phyloP scores from a whole-genome alignment of 2,888 invertebrate species.

The Odontothrips loti region DNA sequence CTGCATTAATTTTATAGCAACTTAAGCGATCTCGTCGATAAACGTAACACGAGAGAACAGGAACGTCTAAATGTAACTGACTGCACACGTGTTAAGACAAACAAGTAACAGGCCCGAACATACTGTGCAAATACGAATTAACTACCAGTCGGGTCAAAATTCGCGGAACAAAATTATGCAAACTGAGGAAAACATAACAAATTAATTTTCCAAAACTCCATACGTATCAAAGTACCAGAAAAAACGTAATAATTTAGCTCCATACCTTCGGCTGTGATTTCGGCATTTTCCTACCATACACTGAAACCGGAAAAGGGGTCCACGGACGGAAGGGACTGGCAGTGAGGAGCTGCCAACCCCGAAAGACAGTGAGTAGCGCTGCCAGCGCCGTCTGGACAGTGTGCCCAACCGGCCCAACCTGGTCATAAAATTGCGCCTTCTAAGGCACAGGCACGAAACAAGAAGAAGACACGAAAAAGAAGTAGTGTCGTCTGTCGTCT shows the following conservation, averaged over 20 bases:
- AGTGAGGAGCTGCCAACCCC: neutral
- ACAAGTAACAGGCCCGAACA: neutral
- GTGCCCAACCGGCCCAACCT: neutral
- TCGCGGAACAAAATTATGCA: too few relatives aligned
- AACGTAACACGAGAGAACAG: neutral
- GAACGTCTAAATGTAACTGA: neutral
- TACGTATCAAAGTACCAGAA: too few relatives aligned
- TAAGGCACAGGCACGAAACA: neutral
- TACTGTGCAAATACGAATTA: too few relatives aligned
- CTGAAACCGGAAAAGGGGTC: conserved; percentile 20
- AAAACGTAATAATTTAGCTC: neutral
- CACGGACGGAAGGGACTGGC: neutral
- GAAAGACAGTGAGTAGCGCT: neutral
- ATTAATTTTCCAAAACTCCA: too few relatives aligned
- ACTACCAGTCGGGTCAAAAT: too few relatives aligned
- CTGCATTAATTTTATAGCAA: too few relatives aligned
- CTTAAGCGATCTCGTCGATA: too few relatives aligned
- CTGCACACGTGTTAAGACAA: conserved; percentile 10
- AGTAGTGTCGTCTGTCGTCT: conserved; percentile 12
- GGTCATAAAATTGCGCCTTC: neutral
- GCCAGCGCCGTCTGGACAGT: neutral
- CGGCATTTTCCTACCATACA: neutral
- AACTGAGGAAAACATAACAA: too few relatives aligned
- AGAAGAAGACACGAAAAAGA: neutral
- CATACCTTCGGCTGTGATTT: neutral